Conservation (phyloP, 2,888 invertebrate genomes). For the Carcina quercana region DNA sequence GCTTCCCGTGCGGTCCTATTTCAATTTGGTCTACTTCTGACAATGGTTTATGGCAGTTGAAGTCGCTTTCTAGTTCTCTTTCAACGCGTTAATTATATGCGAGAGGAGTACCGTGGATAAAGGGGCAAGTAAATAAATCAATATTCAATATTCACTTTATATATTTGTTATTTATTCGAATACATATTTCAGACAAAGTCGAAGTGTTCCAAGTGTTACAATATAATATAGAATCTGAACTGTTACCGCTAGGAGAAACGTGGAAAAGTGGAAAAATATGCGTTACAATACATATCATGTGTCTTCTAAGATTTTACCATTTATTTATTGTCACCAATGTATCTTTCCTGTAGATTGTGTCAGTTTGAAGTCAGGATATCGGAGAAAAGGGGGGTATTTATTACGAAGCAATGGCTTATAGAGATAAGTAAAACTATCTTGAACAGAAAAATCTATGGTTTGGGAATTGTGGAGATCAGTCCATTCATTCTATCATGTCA, state of each 20-base stretch:
- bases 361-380: no score
- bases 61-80: no score
- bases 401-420: slow-evolving; percentile 1
- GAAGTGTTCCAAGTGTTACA: slow-evolving; percentile 21
- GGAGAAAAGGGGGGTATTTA: slow-evolving; percentile 1
- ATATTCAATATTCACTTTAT: slow-evolving; percentile 4
- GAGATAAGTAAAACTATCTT: no score
- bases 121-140: background rate
- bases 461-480: no score
- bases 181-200: slow-evolving; percentile 27
- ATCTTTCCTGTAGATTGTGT: no score
- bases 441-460: no score
- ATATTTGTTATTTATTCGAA: slow-evolving; percentile 13
- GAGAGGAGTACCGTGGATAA: no score
- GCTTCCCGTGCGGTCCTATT: no score
- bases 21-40: no score
- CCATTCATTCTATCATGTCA: no score
- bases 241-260: slow-evolving; percentile 29
- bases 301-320: slow-evolving; percentile 36
- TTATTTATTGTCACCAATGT: slow-evolving; percentile 58
- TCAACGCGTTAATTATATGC: no score
- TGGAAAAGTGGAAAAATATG: slow-evolving; percentile 70
- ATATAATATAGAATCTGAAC: slow-evolving; percentile 12
- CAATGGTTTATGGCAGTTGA: no score
- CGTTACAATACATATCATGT: slow-evolving; percentile 27